Evolutionary conservation across 2,113 vertebrate genomes (phyloP).

Genomic region (Aix galericulata): DNA sequence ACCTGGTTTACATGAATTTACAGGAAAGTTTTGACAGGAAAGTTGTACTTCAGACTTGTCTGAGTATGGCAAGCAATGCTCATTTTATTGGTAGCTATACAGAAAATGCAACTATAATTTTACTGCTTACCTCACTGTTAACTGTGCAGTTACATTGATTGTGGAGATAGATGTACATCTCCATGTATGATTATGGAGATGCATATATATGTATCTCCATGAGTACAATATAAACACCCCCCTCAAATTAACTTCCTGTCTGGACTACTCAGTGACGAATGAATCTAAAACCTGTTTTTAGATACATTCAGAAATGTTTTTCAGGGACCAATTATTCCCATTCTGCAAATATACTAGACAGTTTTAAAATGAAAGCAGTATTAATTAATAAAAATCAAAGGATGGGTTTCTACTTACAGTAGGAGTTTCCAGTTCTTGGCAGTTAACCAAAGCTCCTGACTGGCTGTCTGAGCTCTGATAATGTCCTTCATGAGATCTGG

Average conservation of each 20-base stretch:
- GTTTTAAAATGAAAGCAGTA: neutral
- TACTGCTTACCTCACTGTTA: neutral
- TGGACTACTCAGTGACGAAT: neutral
- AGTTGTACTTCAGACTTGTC: neutral
- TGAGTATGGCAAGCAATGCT: neutral
- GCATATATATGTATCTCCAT: neutral
- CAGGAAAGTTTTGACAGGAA: neutral
- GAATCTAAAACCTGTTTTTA: neutral
- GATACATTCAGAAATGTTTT: neutral
- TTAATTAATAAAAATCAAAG: neutral
- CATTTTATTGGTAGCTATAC: neutral
- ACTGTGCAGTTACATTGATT: neutral
- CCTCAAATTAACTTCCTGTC: neutral
- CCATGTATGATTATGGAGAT: neutral
- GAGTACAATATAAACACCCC: neutral
- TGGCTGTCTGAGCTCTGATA: neutral
- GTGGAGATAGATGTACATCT: neutral
- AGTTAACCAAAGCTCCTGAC: neutral
- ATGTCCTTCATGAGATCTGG: constrained; percentile 31
- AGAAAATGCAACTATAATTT: neutral
- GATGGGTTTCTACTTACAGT: constrained; percentile 59
- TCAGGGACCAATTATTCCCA: neutral
- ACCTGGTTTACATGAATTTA: neutral
- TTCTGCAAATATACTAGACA: neutral
- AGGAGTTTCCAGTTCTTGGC: neutral